These are phyloP conservation scores for Actenoides lindsayi DNA, from an alignment of 2,113 vertebrate species.

Conservation along the genomic window DNA sequence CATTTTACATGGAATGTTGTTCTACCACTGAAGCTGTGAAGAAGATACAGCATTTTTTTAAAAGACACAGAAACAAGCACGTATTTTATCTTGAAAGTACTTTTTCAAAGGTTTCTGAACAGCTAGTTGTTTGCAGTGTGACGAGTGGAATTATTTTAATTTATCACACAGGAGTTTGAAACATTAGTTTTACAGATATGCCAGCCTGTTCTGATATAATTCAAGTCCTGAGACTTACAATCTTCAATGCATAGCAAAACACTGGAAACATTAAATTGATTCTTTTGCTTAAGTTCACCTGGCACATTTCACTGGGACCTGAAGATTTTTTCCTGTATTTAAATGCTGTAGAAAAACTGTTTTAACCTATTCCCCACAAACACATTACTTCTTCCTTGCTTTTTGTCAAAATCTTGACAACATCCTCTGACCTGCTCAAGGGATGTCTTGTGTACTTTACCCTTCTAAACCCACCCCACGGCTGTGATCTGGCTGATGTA, in stretches of 20 bases:
- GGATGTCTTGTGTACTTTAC: neutral
- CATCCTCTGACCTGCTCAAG: neutral
- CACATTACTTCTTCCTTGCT: neutral
- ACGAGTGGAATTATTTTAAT: slow-evolving; percentile 57
- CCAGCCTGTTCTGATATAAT: slow-evolving; percentile 1
- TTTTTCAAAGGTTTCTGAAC: slow-evolving; percentile 65
- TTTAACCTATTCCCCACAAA: neutral
- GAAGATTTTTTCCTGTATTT: neutral
- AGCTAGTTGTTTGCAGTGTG: slow-evolving; percentile 33
- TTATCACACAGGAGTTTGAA: slow-evolving; percentile 35
- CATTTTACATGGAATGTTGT: slow-evolving; percentile 54
- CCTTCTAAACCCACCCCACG: neutral
- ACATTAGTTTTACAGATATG: slow-evolving; percentile 43
- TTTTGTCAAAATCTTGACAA: neutral
- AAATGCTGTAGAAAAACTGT: neutral
- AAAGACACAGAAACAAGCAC: slow-evolving; percentile 49
- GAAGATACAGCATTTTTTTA: slow-evolving; percentile 54
- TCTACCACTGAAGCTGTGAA: slow-evolving; percentile 42
- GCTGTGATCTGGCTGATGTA: neutral
- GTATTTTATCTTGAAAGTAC: slow-evolving; percentile 73
- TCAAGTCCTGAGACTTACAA: neutral
- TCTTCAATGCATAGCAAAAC: neutral
- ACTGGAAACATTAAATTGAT: neutral
- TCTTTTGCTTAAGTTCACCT: neutral
- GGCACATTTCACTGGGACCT: neutral